These are phyloP conservation scores for Bufotes viridis DNA, from an alignment of 2,797 vertebrate genomes.

Conservation along the genomic window DNA sequence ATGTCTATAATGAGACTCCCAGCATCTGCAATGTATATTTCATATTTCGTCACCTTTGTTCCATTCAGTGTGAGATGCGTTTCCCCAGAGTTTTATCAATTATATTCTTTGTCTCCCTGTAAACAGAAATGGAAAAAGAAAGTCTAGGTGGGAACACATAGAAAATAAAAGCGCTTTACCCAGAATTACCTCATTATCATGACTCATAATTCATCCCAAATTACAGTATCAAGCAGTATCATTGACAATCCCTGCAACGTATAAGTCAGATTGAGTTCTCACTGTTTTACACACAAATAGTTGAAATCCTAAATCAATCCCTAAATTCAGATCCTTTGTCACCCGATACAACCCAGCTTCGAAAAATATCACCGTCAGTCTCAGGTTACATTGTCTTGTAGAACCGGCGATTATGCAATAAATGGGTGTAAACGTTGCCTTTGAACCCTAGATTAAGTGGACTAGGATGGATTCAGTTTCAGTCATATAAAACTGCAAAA, in stretches of 20 bases:
- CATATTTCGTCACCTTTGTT: not conserved
- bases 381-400: not conserved
- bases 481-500: not conserved
- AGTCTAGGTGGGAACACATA: not conserved
- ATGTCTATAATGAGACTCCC: not conserved
- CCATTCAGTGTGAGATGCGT: not conserved
- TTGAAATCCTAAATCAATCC: not conserved
- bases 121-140: not conserved
- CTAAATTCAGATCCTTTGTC: not conserved
- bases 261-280: not conserved
- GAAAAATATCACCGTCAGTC: not conserved
- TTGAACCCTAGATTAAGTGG: not conserved
- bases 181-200: not conserved
- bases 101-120: not conserved
- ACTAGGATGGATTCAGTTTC: not conserved
- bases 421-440: not conserved
- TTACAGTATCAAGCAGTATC: not conserved
- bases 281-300: not conserved
- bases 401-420: not conserved
- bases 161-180: not conserved
- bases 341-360: not conserved
- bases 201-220: constrained; percentile 16
- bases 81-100: not conserved
- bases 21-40: not conserved
- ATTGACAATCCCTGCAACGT: not conserved